Evolutionary conservation across 2,113 vertebrate species (phyloP).

Genomic region (Cnemophilus loriae): DNA sequence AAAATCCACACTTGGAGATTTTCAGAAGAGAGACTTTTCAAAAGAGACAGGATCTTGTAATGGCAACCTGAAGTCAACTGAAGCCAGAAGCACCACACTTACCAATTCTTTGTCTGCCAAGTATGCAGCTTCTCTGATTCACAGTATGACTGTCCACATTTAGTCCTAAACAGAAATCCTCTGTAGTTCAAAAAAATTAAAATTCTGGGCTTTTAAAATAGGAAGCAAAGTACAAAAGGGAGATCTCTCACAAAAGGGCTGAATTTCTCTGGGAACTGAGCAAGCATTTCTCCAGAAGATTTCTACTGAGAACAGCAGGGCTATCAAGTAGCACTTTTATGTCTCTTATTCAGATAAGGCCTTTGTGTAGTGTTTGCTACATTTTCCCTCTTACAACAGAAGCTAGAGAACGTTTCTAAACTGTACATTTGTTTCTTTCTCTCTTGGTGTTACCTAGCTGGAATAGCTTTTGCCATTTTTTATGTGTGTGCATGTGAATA

Average conservation of each 20-base stretch:
- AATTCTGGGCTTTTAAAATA: neutral
- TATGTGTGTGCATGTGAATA: neutral
- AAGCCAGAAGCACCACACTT: neutral
- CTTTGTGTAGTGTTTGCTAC: neutral
- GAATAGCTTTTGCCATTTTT: neutral
- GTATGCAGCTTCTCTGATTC: slow-evolving; percentile 53
- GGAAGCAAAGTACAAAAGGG: neutral
- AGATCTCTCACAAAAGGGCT: neutral
- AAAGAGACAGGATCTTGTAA: neutral
- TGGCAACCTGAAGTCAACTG: neutral
- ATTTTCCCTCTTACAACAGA: neutral
- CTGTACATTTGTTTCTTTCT: neutral
- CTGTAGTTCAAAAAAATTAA: slow-evolving; percentile 27
- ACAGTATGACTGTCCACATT: slow-evolving; percentile 46
- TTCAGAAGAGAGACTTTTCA: neutral
- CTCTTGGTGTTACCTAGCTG: neutral
- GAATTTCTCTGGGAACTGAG: neutral
- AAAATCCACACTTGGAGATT: neutral
- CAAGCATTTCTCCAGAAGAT: neutral
- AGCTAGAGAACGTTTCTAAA: neutral
- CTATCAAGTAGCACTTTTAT: neutral
- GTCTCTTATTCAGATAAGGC: neutral
- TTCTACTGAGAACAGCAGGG: neutral
- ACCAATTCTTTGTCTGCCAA: slow-evolving; percentile 31
- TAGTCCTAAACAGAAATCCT: slow-evolving; percentile 22